phyloP scores from a whole-genome alignment of 2,888 invertebrate genomes.

The Tromatobia lineatoria region DNA sequence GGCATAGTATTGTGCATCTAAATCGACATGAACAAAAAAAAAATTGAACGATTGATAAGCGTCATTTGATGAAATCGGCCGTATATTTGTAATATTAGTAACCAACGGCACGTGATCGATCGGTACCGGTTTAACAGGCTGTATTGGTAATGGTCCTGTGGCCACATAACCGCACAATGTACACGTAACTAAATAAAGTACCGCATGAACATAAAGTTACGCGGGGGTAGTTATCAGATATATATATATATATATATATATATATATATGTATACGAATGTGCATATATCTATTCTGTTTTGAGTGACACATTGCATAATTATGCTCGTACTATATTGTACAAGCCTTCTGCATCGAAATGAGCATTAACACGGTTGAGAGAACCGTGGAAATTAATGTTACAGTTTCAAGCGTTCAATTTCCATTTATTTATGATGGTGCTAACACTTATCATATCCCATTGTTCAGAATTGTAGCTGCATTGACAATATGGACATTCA shows the following conservation, averaged over 20 bases:
- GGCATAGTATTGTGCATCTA: too few relatives aligned
- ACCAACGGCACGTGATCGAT: background rate
- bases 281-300: background rate
- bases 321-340: background rate
- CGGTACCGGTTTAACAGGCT: background rate
- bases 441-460: background rate
- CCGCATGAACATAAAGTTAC: background rate
- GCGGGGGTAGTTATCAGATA: background rate
- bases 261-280: too few relatives aligned
- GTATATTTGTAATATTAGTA: background rate
- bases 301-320: slow-evolving; percentile 9
- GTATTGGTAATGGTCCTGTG: background rate
- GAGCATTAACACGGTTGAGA: background rate
- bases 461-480: too few relatives aligned
- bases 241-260: background rate
- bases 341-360: background rate
- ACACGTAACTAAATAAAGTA: background rate
- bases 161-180: background rate
- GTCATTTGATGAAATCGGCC: background rate
- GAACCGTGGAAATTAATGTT: background rate
- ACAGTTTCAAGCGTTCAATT: background rate
- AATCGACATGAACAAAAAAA: too few relatives aligned
- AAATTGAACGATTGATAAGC: too few relatives aligned
- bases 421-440: background rate
- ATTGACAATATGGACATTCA: too few relatives aligned